Evolutionary conservation across 2,797 vertebrate genomes (phyloP).

Genomic region (Mus caroli): DNA sequence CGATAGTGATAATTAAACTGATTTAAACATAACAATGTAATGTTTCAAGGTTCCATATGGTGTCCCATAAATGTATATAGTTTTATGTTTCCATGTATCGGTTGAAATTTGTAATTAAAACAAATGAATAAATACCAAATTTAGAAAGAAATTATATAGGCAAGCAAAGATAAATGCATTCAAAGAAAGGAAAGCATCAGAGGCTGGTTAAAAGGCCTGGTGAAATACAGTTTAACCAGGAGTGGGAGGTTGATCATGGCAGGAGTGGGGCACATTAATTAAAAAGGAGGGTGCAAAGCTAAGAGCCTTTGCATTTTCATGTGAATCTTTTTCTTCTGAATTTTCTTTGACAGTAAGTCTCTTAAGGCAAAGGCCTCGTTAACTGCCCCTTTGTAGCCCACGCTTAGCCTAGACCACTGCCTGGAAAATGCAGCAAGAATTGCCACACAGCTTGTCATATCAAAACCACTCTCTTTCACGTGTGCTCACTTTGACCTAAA

Average conservation of each 20-base stretch:
- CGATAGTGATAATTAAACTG: not conserved
- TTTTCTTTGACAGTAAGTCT: not conserved
- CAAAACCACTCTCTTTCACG: not conserved
- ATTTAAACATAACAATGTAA: not conserved
- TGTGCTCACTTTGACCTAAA: not conserved
- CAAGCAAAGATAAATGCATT: conserved; percentile 1
- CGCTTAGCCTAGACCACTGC: not conserved
- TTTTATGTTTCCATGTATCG: not conserved
- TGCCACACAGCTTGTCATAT: not conserved
- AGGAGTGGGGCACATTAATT: not conserved
- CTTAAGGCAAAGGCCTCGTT: not conserved
- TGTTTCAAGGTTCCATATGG: not conserved
- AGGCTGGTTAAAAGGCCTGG: not conserved
- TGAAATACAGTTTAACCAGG: conserved; percentile 10
- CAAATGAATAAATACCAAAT: not conserved
- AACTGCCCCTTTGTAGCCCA: not conserved
- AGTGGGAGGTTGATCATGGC: not conserved
- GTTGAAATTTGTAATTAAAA: conserved; percentile 34
- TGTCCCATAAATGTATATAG: not conserved
- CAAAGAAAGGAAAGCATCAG: not conserved
- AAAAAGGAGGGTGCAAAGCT: not conserved
- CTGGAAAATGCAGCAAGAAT: not conserved
- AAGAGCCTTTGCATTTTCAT: not conserved
- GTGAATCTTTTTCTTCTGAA: not conserved
- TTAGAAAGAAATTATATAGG: not conserved